phyloP scores from a whole-genome alignment of 92 coral and sea anemone species.

The Zoanthus solanderi region DNA sequence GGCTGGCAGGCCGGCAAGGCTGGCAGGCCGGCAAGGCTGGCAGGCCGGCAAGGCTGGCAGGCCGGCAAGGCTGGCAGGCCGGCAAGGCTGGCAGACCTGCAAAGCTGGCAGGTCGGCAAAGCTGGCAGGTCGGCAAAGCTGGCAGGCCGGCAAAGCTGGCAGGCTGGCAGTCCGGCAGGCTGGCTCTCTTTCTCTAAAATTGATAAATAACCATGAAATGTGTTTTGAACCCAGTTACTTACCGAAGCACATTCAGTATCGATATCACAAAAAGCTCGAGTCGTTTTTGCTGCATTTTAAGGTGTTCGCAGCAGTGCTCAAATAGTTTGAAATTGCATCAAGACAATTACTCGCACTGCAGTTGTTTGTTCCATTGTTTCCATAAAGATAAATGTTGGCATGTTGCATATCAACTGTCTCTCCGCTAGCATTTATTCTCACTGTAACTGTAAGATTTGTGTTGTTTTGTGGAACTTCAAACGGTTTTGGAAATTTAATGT shows the following conservation, averaged over 20 bases:
- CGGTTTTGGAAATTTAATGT: background rate
- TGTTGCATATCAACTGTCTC: background rate
- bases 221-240: background rate
- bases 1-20: too few species aligned
- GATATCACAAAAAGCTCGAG: background rate
- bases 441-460: background rate
- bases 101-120: too few species aligned
- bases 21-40: too few species aligned
- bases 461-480: background rate
- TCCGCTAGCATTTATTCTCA: background rate
- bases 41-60: too few species aligned
- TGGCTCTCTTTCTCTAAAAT: too few species aligned
- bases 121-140: too few species aligned
- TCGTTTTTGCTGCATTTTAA: background rate
- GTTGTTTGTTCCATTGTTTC: background rate
- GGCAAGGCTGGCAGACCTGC: too few species aligned
- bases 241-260: constrained; percentile 3
- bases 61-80: too few species aligned
- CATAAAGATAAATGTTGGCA: background rate
- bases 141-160: too few species aligned
- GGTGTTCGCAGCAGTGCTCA: background rate
- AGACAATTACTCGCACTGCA: constrained; percentile 25
- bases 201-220: too few species aligned
- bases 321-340: constrained; percentile 3
- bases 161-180: too few species aligned